Percentiles rank a stretch among this genome's conserved stretches.
Conservation (phyloP, 2,888 invertebrate genomes). For the Cataglyphis livida region DNA sequence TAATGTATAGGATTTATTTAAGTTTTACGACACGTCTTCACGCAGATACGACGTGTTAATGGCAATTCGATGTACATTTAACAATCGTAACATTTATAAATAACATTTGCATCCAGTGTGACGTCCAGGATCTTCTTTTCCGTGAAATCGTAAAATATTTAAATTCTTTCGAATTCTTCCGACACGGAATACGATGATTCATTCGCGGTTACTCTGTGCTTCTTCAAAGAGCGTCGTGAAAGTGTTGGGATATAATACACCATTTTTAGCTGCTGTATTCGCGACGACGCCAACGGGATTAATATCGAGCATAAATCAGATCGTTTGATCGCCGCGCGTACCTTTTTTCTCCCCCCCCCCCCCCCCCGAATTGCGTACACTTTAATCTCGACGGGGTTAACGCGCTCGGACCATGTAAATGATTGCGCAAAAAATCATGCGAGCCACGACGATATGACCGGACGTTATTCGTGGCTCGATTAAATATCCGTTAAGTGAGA, state of each 20-base stretch:
- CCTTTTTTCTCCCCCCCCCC: not conserved
- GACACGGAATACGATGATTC: not conserved
- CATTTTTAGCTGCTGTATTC: not conserved
- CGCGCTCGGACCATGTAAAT: slow-evolving; percentile 12
- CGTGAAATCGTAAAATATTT: slow-evolving; percentile 30
- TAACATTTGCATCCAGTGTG: not conserved
- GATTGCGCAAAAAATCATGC: slow-evolving; percentile 39
- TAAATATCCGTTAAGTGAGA: slow-evolving; percentile 29
- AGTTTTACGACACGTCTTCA: slow-evolving; percentile 41
- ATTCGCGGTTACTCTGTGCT: not conserved
- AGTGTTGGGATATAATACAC: slow-evolving; percentile 14
- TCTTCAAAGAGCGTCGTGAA: not conserved
- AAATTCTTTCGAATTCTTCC: slow-evolving; percentile 14
- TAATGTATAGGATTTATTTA: not conserved
- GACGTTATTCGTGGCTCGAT: slow-evolving; percentile 29
- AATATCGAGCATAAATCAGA: slow-evolving; percentile 33
- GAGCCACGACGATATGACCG: slow-evolving; percentile 16
- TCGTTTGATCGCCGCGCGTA: slow-evolving; percentile 2
- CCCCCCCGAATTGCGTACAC: not conserved
- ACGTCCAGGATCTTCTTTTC: not conserved
- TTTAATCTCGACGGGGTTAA: slow-evolving; percentile 36
- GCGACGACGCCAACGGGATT: not conserved
- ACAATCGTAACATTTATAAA: slow-evolving; percentile 35
- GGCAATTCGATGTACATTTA: slow-evolving; percentile 36
- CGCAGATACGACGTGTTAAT: slow-evolving; percentile 51